Evolutionary conservation across 1,140 invertebrate genomes (phyloP).

Genomic region (Bombus impatiens): DNA sequence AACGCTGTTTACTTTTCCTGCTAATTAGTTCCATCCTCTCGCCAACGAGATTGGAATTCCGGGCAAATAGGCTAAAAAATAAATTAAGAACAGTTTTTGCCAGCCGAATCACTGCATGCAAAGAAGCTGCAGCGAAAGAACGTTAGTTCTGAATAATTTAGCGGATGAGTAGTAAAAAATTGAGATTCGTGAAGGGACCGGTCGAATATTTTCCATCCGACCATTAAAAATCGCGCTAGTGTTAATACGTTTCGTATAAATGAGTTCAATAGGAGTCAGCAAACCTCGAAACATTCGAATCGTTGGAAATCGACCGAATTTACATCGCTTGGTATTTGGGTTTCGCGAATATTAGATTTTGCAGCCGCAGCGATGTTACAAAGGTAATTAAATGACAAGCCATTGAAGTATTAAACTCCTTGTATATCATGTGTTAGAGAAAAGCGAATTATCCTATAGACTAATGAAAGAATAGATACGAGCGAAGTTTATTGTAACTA

Average conservation of each 20-base stretch:
- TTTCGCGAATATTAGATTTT: neutral
- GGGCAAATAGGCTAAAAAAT: neutral
- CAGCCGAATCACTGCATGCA: neutral
- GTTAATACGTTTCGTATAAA: neutral
- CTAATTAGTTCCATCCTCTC: conserved; percentile 57
- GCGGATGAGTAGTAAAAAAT: neutral
- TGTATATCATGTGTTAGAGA: neutral
- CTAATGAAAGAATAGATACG: neutral
- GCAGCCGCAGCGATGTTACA: neutral
- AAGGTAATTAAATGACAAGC: neutral
- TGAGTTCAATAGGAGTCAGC: neutral
- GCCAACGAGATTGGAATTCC: conserved; percentile 20
- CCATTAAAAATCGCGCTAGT: neutral
- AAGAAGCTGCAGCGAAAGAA: no score
- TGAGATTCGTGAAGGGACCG: neutral
- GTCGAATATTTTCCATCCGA: neutral
- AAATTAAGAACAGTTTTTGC: neutral
- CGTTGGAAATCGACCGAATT: neutral
- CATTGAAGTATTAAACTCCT: neutral
- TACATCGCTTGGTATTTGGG: neutral
- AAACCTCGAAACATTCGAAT: neutral
- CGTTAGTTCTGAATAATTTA: neutral
- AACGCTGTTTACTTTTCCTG: conserved; percentile 1
- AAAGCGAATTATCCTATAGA: neutral
- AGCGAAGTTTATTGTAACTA: neutral